Conservation (phyloP, 2,888 invertebrate genomes). For the Hyalella azteca region DNA sequence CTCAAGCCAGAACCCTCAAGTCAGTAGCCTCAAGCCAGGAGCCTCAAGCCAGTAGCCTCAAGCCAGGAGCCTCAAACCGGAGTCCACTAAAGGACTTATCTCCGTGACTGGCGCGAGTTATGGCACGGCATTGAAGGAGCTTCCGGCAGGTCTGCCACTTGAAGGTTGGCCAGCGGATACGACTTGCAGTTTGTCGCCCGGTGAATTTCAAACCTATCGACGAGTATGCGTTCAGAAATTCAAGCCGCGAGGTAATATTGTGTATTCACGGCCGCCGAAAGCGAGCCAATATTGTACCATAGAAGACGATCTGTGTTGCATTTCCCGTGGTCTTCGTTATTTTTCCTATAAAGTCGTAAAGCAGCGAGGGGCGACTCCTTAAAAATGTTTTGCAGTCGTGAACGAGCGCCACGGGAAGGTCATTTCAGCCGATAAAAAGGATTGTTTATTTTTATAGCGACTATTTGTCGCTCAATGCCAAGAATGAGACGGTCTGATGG, state of each 20-base stretch:
- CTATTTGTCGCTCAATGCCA: conserved; percentile 22
- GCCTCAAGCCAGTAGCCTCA: too few relatives aligned
- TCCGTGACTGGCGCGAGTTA: too few relatives aligned
- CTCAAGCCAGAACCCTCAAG: too few relatives aligned
- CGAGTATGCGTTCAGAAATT: neutral
- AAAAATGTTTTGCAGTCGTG: conserved; percentile 15
- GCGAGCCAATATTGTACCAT: neutral
- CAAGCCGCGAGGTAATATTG: neutral
- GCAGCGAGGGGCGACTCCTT: conserved; percentile 8
- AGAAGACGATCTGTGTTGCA: too few relatives aligned
- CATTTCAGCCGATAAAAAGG: conserved; percentile 27
- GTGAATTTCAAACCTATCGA: neutral
- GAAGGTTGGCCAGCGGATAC: too few relatives aligned
- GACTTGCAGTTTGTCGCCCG: neutral
- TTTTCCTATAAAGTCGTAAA: neutral
- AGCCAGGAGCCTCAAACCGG: too few relatives aligned
- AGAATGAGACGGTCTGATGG: conserved; percentile 8
- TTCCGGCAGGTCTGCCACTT: too few relatives aligned
- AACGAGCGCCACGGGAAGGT: conserved; percentile 18
- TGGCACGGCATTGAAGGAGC: too few relatives aligned
- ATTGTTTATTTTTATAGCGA: conserved; percentile 29
- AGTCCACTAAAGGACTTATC: too few relatives aligned
- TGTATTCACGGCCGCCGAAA: neutral
- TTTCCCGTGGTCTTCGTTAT: neutral
- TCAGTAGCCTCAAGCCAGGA: too few relatives aligned